Conservation (phyloP, 2,888 invertebrate genomes). For the Parapristionchus giblindavisi region DNA sequence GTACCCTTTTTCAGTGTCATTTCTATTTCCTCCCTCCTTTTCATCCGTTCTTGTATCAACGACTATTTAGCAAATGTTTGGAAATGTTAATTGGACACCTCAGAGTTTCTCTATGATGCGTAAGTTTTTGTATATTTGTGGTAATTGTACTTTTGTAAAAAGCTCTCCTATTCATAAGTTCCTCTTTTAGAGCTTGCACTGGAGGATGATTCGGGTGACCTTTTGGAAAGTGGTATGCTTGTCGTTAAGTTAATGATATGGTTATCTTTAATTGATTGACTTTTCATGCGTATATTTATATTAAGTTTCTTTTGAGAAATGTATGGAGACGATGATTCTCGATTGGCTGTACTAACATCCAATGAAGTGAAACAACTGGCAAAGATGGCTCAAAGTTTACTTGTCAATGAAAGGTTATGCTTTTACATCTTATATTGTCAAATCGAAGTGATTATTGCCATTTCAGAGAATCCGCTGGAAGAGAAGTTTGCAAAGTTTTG, state of each 20-base stretch:
- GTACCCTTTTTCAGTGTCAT: neutral
- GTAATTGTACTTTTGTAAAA: neutral
- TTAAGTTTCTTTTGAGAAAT: neutral
- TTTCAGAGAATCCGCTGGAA: constrained; percentile 20
- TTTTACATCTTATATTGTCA: neutral
- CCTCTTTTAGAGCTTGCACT: constrained; percentile 26
- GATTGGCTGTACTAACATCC: neutral
- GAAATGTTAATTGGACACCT: constrained; percentile 6
- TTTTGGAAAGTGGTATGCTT: constrained; percentile 17
- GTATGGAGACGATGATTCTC: constrained; percentile 17
- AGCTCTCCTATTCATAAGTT: neutral
- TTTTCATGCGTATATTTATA: neutral
- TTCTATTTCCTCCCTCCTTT: neutral
- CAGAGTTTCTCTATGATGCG: constrained; percentile 34
- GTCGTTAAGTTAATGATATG: neutral
- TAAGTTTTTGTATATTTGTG: neutral
- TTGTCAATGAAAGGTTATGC: constrained; percentile 27
- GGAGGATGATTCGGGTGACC: constrained; percentile 21
- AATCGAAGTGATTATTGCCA: neutral
- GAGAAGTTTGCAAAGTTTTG: constrained; percentile 33
- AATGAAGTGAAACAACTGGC: constrained; percentile 33
- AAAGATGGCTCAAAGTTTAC: constrained; percentile 22
- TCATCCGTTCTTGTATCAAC: neutral
- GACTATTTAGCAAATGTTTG: constrained; percentile 20
- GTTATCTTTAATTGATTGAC: neutral